phyloP scores from a whole-genome alignment of 2,888 invertebrate species.

The Pristionchus mayeri region DNA sequence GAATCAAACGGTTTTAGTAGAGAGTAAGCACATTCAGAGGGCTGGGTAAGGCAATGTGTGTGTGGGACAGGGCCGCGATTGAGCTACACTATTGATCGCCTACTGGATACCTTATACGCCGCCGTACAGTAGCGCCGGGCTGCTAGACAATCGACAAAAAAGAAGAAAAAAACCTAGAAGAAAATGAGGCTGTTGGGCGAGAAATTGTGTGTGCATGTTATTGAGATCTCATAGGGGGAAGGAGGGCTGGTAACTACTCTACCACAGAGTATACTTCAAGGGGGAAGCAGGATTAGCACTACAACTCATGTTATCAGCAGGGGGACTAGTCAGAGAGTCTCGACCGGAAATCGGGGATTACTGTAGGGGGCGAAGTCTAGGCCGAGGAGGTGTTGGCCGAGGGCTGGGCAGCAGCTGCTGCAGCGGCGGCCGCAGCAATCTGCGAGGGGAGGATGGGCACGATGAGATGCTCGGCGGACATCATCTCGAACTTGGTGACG shows the following conservation, averaged over 20 bases:
- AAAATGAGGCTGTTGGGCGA: background rate
- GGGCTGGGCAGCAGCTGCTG: conserved; percentile 4
- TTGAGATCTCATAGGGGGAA: background rate
- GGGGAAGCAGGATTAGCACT: background rate
- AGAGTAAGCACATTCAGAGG: background rate
- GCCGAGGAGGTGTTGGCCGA: conserved; percentile 28
- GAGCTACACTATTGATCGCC: background rate
- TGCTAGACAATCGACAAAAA: background rate
- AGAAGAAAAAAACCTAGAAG: background rate
- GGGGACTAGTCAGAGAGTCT: conserved; percentile 26
- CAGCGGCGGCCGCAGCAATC: background rate
- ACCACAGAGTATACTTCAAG: conserved; percentile 41
- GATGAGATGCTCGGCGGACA: conserved; percentile 98
- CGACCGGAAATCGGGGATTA: conserved; percentile 12
- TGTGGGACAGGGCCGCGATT: background rate
- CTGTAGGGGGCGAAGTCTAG: conserved; percentile 14
- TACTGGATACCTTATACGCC: no score
- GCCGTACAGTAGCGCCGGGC: conserved; percentile 32
- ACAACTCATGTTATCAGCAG: background rate
- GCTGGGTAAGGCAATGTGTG: conserved; percentile 13
- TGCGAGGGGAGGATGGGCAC: conserved; percentile 86
- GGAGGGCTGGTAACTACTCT: background rate
- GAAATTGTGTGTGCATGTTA: conserved; percentile 22
- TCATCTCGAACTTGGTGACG: conserved; percentile 97
- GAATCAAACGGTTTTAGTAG: conserved; percentile 24